Conservation (phyloP, 2,113 vertebrate genomes). For the Mesocricetus auratus region DNA sequence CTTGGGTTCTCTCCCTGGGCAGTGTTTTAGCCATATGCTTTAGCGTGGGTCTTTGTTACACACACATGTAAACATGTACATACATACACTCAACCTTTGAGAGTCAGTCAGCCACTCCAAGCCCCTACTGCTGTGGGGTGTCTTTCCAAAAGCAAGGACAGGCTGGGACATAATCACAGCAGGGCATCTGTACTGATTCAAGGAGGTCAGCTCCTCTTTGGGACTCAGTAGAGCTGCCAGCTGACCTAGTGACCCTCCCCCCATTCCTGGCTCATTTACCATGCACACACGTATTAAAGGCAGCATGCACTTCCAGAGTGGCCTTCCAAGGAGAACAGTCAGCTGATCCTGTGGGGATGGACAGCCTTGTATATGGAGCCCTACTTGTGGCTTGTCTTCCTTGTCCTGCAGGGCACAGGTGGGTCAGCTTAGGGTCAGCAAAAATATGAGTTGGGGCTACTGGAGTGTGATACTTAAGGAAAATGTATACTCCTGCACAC, state of each 20-base stretch:
- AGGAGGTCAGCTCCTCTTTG: neutral
- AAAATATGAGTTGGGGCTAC: fast-evolving
- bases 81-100: neutral
- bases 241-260: neutral
- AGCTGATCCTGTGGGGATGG: neutral
- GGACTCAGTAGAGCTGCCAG: neutral
- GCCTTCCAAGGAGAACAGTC: neutral
- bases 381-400: too few relatives aligned
- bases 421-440: neutral
- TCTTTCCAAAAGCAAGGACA: neutral
- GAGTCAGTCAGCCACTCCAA: neutral
- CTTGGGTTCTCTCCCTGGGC: neutral
- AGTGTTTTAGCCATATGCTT: neutral
- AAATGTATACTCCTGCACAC: neutral
- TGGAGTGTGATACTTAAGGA: too few relatives aligned
- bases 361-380: neutral
- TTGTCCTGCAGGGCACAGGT: neutral
- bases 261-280: neutral
- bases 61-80: fast-evolving
- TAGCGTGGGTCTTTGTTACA: neutral
- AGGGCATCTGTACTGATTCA: neutral
- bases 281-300: neutral
- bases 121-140: neutral
- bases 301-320: fast-evolving
- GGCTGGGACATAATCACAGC: neutral